phyloP scores from a whole-genome alignment of 2,888 invertebrate species.

The Zelleria hepariella region DNA sequence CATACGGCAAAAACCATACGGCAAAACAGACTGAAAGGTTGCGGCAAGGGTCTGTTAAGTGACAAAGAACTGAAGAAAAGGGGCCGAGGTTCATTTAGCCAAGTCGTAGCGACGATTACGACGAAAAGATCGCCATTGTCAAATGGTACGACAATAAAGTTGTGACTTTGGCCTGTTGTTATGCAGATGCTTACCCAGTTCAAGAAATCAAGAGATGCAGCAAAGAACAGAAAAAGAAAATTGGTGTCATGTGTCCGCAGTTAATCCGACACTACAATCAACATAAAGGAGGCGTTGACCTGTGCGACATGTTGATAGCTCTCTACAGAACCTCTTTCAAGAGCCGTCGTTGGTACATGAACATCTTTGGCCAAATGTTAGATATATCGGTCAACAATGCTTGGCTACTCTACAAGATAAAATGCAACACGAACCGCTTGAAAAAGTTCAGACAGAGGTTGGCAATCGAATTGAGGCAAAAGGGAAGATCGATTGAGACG shows the following conservation, averaged over 20 bases:
- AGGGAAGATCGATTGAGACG: slow-evolving; percentile 10
- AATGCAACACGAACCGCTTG: slow-evolving; percentile 2
- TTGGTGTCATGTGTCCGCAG: slow-evolving; percentile 10
- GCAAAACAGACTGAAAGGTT: slow-evolving; percentile 9
- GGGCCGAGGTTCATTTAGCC: slow-evolving; percentile 11
- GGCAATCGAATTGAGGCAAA: slow-evolving; percentile 9
- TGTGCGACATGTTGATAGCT: slow-evolving; percentile 1
- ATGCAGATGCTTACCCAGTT: slow-evolving; percentile 8
- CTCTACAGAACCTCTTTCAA: slow-evolving; percentile 9
- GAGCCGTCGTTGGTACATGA: slow-evolving; percentile 13
- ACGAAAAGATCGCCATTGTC: slow-evolving; percentile 9
- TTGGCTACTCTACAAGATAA: slow-evolving; percentile 6
- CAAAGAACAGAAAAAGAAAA: slow-evolving; percentile 8
- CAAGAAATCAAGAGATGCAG: background rate
- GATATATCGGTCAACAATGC: slow-evolving; percentile 13
- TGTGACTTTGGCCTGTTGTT: slow-evolving; percentile 11
- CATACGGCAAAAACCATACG: too few relatives aligned
- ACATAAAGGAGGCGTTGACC: slow-evolving; percentile 13
- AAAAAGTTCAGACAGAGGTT: slow-evolving; percentile 6
- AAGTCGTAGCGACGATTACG: slow-evolving; percentile 7
- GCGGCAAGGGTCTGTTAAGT: background rate
- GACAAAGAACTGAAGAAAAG: slow-evolving; percentile 9
- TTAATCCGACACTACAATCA: slow-evolving; percentile 15
- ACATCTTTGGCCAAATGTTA: slow-evolving; percentile 12
- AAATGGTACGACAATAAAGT: slow-evolving; percentile 14